Conservation (phyloP, 2,797 vertebrate species). For the Nannoperca obscura region DNA sequence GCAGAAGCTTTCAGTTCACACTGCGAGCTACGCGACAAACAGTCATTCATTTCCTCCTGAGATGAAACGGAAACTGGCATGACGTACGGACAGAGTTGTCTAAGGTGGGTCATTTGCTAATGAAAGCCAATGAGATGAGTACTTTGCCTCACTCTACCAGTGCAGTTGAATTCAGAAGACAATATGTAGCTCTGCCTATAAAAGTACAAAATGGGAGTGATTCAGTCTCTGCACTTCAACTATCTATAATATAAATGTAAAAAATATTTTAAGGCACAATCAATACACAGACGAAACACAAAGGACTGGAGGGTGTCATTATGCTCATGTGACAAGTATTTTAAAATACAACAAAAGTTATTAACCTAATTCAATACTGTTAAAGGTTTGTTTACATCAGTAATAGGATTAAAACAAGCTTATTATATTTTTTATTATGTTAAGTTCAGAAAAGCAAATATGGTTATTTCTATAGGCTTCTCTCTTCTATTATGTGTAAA, state of each 20-base stretch:
- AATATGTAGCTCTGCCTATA: neutral
- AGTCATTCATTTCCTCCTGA: neutral
- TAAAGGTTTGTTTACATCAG: neutral
- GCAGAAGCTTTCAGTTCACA: neutral
- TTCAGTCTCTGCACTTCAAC: neutral
- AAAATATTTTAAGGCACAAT: neutral
- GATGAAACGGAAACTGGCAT: neutral
- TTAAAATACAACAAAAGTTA: neutral
- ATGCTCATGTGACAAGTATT: neutral
- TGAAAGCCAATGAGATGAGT: neutral
- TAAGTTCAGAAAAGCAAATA: neutral
- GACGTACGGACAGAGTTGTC: neutral
- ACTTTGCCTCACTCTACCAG: neutral
- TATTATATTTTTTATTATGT: neutral
- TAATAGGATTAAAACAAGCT: neutral
- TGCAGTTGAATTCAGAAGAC: neutral
- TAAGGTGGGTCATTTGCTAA: neutral
- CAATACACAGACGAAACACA: neutral
- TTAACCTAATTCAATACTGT: neutral
- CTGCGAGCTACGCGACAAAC: fast-evolving
- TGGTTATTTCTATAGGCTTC: neutral
- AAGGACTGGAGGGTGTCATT: neutral
- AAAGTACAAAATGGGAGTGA: neutral
- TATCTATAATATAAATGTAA: neutral
- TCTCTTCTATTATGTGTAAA: neutral